Evolutionary conservation across 2,888 invertebrate genomes (phyloP), one percentile per base, ranked within the genome.

Genomic region (Eristalis tenax): DNA sequence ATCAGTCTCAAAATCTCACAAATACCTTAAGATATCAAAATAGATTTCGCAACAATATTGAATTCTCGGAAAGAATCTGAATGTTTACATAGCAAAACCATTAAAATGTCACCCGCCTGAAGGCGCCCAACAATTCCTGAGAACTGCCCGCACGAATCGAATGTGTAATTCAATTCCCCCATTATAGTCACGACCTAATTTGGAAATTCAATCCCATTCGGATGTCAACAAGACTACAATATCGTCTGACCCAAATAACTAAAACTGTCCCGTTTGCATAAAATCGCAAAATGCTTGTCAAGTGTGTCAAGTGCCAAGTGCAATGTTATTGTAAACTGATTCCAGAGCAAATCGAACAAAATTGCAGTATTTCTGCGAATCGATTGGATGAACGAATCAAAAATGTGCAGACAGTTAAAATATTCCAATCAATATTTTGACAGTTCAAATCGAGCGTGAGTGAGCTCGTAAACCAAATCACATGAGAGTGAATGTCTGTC

Each of bases 261-360:
- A 50, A 8, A n/a, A 18, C 0, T 50, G 50, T 50, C 18, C 18
- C 50, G 50, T 18, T 50, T 18, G 50, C 50, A 18, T 32, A 6
- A 18, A n/a, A 50, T 18, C 59, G 61, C 0, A 61, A 71, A 8
- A 1, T 11, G 18, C 10, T 2, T 35, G 15, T 35, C 35, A 8
- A 22, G 1, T n/a, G 18, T 23, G 10, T 73, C 63, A 18, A 13
- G 28, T 28, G 73, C 43, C 63, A 73, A 73, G 63, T 73, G 43
- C 63, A 73, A 73, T 73, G 73, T 73, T 57, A 70, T 57, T 70
- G 23, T 11, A 40, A 63, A 11, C 4, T 50, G 26, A 68, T 50
- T 10, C 50, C 0, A 1, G 10, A 35, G 22, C 1, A 15, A 40
- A 22, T 38, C 38, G 13, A 69, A 23, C 23, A 8, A 18, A 63